phyloP scores from a whole-genome alignment of 2,888 invertebrate genomes.

The Ischnus inquisitorius region DNA sequence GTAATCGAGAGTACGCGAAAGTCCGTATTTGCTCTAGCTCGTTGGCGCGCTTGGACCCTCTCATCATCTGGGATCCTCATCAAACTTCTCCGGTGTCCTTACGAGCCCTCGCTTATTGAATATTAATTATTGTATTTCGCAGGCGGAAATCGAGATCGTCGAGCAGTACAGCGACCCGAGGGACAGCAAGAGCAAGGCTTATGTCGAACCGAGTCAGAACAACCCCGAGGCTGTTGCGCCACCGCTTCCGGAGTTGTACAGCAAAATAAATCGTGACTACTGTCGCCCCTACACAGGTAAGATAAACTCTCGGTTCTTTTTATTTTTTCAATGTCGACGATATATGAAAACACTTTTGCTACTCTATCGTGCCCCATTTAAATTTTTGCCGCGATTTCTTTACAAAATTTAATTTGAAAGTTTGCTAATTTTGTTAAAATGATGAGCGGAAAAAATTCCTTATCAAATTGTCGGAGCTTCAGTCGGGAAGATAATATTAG shows the following conservation, averaged over 20 bases:
- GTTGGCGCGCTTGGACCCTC: constrained; percentile 1
- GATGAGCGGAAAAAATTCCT: not conserved
- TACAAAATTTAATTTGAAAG: not conserved
- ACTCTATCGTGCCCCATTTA: not conserved
- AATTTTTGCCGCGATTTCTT: not conserved
- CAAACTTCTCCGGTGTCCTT: not conserved
- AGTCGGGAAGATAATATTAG: not conserved
- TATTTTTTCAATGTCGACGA: not conserved
- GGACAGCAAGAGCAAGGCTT: constrained; percentile 87
- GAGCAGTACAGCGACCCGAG: constrained; percentile 92
- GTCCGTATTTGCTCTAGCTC: constrained; percentile 21
- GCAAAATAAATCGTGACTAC: constrained; percentile 87
- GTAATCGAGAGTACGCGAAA: not conserved
- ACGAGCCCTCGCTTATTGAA: not conserved
- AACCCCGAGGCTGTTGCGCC: constrained; percentile 82
- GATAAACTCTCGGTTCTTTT: constrained; percentile 57
- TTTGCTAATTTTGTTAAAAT: not conserved
- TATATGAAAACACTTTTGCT: not conserved
- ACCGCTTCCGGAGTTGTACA: constrained; percentile 83
- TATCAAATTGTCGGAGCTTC: not conserved
- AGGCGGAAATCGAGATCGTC: constrained; percentile 89
- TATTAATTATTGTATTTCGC: constrained; percentile 66
- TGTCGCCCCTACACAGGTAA: constrained; percentile 87
- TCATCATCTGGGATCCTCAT: constrained; percentile 16
- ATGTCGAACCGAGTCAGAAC: constrained; percentile 78